These are phyloP conservation scores for Xiphophorus couchianus DNA, from an alignment of 2,113 vertebrate species.

Conservation along the genomic window DNA sequence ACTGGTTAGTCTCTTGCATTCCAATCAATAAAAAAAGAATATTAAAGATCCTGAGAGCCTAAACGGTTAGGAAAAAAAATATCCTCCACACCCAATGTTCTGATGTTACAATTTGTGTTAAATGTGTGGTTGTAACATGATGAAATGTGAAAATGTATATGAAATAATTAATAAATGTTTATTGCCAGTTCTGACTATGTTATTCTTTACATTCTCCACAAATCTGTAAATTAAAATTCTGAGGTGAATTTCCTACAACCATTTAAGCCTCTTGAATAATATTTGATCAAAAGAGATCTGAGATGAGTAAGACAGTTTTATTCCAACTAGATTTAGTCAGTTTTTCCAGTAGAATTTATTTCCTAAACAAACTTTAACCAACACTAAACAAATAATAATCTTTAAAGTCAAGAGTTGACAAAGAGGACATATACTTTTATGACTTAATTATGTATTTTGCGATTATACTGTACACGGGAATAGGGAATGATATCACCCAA, in stretches of 20 bases:
- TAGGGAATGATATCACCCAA: no score
- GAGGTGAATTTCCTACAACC: background rate
- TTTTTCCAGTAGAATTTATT: background rate
- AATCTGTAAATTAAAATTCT: background rate
- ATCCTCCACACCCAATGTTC: no score
- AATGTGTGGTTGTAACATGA: background rate
- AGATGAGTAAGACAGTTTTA: background rate
- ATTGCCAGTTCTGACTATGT: background rate
- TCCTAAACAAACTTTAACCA: background rate
- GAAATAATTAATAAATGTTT: no score
- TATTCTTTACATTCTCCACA: background rate
- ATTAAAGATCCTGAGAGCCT: no score
- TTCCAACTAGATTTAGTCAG: background rate
- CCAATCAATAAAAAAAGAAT: no score
- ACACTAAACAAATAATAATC: background rate
- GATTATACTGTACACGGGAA: no score
- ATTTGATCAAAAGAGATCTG: background rate
- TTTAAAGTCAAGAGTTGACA: background rate
- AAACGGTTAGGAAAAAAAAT: no score
- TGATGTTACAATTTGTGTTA: no score
- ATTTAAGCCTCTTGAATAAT: background rate
- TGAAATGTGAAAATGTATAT: background rate
- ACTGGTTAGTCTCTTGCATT: no score
- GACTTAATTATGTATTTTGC: no score
- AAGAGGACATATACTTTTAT: background rate